Conservation (phyloP, 64 coral and sea anemone species). For the Pocillopora damicornis region DNA sequence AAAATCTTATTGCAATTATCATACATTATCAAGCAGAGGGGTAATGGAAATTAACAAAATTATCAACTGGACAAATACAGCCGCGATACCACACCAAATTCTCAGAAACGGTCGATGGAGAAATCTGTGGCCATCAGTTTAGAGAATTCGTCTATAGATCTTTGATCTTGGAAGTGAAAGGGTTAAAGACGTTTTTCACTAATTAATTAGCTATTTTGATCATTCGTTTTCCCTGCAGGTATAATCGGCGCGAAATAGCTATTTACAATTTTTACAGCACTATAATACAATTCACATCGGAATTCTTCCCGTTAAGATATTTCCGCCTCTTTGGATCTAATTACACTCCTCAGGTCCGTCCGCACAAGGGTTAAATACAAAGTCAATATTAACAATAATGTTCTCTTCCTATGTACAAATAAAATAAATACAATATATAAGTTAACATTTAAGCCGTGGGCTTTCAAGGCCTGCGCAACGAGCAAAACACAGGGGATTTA, state of each 20-base stretch:
- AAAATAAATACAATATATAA: slow-evolving; percentile 48
- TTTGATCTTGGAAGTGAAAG: no score
- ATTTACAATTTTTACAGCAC: slow-evolving; percentile 39
- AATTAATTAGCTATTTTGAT: no score
- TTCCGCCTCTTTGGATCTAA: neutral
- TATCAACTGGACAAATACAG: no score
- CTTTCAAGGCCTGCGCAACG: neutral
- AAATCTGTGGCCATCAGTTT: no score
- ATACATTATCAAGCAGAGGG: neutral
- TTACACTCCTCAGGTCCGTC: neutral
- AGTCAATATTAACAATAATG: slow-evolving; percentile 28
- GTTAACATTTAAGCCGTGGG: neutral
- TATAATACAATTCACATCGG: slow-evolving; percentile 42
- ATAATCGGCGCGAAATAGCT: slow-evolving; percentile 16
- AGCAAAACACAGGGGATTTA: no score
- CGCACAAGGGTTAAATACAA: slow-evolving; percentile 30
- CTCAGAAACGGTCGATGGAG: no score
- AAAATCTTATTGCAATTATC: neutral
- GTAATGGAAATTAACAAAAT: no score
- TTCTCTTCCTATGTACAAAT: slow-evolving; percentile 17
- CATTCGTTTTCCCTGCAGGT: neutral
- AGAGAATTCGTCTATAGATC: no score
- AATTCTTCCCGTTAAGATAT: neutral
- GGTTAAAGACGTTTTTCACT: no score
- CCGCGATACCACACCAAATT: no score